phyloP scores from a whole-genome alignment of 2,888 invertebrate species.

The Diploptera punctata region DNA sequence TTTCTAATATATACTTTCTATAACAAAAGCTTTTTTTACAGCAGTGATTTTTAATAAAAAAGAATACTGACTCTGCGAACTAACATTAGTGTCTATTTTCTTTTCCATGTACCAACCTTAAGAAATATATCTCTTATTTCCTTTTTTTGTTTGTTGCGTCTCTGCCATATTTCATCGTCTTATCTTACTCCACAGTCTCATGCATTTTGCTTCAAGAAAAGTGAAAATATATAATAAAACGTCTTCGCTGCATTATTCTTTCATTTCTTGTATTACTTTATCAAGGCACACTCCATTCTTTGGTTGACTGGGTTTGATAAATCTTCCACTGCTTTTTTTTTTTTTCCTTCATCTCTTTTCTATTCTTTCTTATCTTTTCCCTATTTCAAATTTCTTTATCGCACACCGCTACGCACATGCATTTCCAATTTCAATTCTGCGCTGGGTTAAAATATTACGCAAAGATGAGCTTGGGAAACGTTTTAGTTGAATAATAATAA shows the following conservation, averaged over 20 bases:
- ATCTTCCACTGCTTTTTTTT: neutral
- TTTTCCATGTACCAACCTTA: neutral
- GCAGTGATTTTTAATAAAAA: no score
- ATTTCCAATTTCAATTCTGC: slow-evolving; percentile 2
- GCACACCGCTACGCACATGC: neutral
- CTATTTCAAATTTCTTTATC: neutral
- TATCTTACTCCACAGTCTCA: neutral
- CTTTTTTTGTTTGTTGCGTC: neutral
- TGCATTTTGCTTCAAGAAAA: slow-evolving; percentile 1
- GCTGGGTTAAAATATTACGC: neutral
- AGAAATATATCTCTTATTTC: neutral
- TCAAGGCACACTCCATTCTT: neutral
- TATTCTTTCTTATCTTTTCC: neutral
- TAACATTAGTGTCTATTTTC: neutral
- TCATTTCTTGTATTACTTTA: neutral
- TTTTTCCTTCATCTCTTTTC: neutral
- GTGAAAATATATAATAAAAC: neutral
- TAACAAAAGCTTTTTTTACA: no score
- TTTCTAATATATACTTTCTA: no score
- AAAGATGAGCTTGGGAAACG: neutral
- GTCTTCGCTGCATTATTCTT: neutral
- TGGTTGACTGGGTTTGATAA: neutral
- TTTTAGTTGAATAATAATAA: neutral
- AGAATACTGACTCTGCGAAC: no score
- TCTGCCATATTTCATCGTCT: neutral